phyloP scores from a whole-genome alignment of 2,113 vertebrate species.

The Mustelus asterias region DNA sequence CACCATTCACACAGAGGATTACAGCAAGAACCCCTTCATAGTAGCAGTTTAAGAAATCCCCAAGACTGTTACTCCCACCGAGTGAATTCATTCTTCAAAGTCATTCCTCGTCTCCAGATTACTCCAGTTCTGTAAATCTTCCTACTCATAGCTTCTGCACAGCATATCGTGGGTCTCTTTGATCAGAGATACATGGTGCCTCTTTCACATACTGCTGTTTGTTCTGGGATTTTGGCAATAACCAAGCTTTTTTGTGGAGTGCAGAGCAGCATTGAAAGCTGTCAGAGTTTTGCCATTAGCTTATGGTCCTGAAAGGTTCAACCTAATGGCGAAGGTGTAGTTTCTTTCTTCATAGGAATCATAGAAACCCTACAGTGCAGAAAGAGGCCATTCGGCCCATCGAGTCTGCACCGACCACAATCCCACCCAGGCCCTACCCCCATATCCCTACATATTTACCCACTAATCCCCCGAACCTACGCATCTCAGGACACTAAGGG shows the following conservation, averaged over 20 bases:
- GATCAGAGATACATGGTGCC: background rate
- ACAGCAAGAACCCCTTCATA: background rate
- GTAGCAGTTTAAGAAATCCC: background rate
- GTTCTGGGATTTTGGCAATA: background rate
- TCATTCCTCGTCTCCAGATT: background rate
- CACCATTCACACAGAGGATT: background rate
- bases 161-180: background rate
- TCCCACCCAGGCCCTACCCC: no score
- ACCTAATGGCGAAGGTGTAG: background rate
- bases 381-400: no score
- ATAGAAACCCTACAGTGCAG: no score
- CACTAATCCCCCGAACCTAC: no score
- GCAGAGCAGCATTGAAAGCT: background rate
- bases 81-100: conserved; percentile 18
- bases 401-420: no score
- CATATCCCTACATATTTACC: no score
- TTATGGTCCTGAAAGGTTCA: background rate
- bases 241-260: background rate
- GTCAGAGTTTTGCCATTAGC: background rate
- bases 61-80: background rate
- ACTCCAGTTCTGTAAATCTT: background rate
- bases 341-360: no score
- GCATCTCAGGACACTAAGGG: no score
- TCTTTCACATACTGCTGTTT: background rate
- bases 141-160: background rate